Evolutionary conservation across 2,888 invertebrate species (phyloP).

Genomic region (Punctoribates punctum): DNA sequence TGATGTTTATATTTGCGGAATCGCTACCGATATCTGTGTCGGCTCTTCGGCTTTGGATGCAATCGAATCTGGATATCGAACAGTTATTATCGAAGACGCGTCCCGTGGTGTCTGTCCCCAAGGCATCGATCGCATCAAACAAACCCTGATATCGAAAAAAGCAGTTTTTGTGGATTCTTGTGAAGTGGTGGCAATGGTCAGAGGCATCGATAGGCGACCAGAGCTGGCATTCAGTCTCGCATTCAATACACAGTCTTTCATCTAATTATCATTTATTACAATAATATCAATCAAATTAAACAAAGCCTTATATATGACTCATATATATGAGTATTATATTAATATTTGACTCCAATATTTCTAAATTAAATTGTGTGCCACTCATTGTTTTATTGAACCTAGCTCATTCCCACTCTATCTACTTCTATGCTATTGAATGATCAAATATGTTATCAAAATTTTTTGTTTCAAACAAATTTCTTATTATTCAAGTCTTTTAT

Average conservation of each 20-base stretch:
- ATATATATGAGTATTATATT: too few species aligned
- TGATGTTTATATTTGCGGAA: constrained; percentile 88
- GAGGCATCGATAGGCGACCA: constrained; percentile 77
- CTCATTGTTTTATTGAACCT: too few species aligned
- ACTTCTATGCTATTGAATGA: too few species aligned
- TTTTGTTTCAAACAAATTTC: too few species aligned
- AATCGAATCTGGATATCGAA: constrained; percentile 82
- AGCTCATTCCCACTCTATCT: too few species aligned
- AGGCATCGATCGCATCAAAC: neutral
- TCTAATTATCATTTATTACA: neutral
- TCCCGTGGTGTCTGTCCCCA: constrained; percentile 68
- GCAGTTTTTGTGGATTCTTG: constrained; percentile 76
- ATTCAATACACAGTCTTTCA: neutral
- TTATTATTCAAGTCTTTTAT: too few species aligned
- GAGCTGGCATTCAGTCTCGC: constrained; percentile 64
- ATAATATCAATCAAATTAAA: too few species aligned
- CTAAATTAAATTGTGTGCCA: too few species aligned
- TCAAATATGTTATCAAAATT: too few species aligned
- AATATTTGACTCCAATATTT: too few species aligned
- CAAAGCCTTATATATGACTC: too few species aligned
- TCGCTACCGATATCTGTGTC: constrained; percentile 94
- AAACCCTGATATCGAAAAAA: constrained; percentile 55
- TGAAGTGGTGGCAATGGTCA: constrained; percentile 70
- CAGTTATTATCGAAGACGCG: constrained; percentile 83
- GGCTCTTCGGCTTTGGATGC: constrained; percentile 53